Evolutionary conservation across 1,140 invertebrate species (phyloP), one percentile per base, ranked within the genome.

Genomic region (Orius insidiosus): DNA sequence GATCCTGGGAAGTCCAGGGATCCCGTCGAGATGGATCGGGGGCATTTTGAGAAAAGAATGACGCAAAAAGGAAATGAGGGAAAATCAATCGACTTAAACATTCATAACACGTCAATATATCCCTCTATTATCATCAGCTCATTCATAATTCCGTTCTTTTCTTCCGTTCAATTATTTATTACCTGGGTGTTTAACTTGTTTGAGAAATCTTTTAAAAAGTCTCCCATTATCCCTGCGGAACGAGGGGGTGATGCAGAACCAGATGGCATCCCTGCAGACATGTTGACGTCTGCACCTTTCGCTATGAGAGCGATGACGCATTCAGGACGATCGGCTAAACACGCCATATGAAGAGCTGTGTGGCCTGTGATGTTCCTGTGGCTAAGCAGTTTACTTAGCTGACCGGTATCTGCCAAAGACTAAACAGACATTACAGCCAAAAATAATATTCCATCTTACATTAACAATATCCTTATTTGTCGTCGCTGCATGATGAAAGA

Each of bases 261-360:
- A 32, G 49, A 9, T 39, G 41, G 24, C 53, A 50, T 15, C 51
- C 40, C 61, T 1, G 74, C 74, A 34, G 71, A 65, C n/a, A 82
- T 69, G 57, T 89, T 89, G 0, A 85, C 82, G 60, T 89, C 79
- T 0, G 85, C 85, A 1, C 85, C 84, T n/a, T 80, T 76, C 7
- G 80, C 56, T 0, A 93, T 57, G 5, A 95, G 61, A 9, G 81
- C 78, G 54, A 84, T 83, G 0, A 93, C 85, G 58, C 84, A 89
- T 4, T 92, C 86, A 0, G 84, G 78, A 52, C 85, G 81, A 55
- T 92, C 80, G 1, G 72, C 74, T 1, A 78, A 59, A 59, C 88
- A 93, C 3, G 88, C 86, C 42, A 86, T 64, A 58, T 92, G 86
- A 1, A 94, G 63, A 0, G 89, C 83, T 0, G 87, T 89, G 52